Evolutionary conservation across 2,113 vertebrate species (phyloP), one percentile per base, ranked within the genome.

Genomic region (Elanoides forficatus): DNA sequence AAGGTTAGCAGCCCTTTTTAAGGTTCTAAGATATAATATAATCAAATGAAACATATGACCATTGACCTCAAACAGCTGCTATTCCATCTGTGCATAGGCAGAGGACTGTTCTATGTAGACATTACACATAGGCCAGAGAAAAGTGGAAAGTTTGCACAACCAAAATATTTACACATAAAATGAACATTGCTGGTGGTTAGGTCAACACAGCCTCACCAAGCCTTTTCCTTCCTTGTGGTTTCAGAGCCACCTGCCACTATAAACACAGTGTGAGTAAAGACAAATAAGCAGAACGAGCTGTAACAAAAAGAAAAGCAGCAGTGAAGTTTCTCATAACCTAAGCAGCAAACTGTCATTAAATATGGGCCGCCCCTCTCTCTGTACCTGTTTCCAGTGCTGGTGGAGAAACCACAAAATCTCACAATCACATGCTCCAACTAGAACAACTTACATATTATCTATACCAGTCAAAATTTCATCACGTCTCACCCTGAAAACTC

Each of bases 211-310:
- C 36, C 67, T 38, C 47, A 15, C 30, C 47, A 12, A 59, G n/a
- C 22, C n/a, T 30, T n/a, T 27, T 47, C 60, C 48, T 18, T 32
- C 52, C 59, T 15, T 4, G 18, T 23, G 73, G 10, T 32, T 29
- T 38, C 50, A 70, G 78, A 50, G 74, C 53, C 67, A 25, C 60
- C 82, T 40, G 56, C 56, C 30, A 8, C 66, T 16, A 4, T 9
- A 12, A 43, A 34, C 67, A 9, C 34, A 2, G 0, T 0, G 4
- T 4, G n/a, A 15, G 29, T 30, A 38, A n/a, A 65, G 68, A 22
- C 34, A 43, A 55, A n/a, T 1, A 8, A 15, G 30, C 58, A 68
- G n/a, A n/a, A 26, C 1, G 4, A 65, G 88, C 63, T 81, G 50
- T 7, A 87, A 43, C 58, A 22, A 4, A 30, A 29, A 11, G 47